Evolutionary conservation across 2,888 invertebrate genomes (phyloP).

Genomic region (Sminthurides aquaticus): DNA sequence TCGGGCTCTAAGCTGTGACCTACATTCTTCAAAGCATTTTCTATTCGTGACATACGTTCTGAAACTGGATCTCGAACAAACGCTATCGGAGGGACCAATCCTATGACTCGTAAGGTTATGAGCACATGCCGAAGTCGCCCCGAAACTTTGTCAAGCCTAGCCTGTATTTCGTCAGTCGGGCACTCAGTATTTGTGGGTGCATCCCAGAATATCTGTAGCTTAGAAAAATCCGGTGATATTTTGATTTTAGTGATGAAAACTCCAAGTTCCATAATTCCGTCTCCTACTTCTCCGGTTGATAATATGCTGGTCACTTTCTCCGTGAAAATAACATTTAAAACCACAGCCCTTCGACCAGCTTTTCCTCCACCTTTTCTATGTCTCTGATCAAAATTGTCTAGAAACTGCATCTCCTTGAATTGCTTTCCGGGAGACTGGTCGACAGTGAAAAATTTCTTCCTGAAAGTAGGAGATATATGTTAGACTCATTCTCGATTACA

Average conservation of each 20-base stretch:
- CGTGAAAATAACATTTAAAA: slow-evolving; percentile 76
- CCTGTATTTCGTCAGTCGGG: slow-evolving; percentile 51
- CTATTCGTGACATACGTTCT: slow-evolving; percentile 54
- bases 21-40: slow-evolving; percentile 50
- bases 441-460: slow-evolving; percentile 28
- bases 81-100: slow-evolving; percentile 63
- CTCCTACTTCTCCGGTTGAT: slow-evolving; percentile 59
- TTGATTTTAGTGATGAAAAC: slow-evolving; percentile 66
- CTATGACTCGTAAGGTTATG: slow-evolving; percentile 64
- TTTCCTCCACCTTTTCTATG: slow-evolving; percentile 21
- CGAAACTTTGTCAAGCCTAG: slow-evolving; percentile 53
- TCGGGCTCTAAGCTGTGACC: slow-evolving; percentile 58
- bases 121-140: slow-evolving; percentile 63
- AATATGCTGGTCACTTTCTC: slow-evolving; percentile 68
- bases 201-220: slow-evolving; percentile 64
- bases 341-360: slow-evolving; percentile 52
- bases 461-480: slow-evolving; percentile 10
- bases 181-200: slow-evolving; percentile 44
- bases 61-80: slow-evolving; percentile 65
- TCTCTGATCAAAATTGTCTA: slow-evolving; percentile 3
- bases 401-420: slow-evolving; percentile 23
- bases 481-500: no score
- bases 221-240: slow-evolving; percentile 59
- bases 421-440: slow-evolving; percentile 22
- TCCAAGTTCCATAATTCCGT: slow-evolving; percentile 56